Evolutionary conservation across 1,140 invertebrate genomes (phyloP), one percentile per base, ranked within the genome.

Genomic region (Heliconius himera): DNA sequence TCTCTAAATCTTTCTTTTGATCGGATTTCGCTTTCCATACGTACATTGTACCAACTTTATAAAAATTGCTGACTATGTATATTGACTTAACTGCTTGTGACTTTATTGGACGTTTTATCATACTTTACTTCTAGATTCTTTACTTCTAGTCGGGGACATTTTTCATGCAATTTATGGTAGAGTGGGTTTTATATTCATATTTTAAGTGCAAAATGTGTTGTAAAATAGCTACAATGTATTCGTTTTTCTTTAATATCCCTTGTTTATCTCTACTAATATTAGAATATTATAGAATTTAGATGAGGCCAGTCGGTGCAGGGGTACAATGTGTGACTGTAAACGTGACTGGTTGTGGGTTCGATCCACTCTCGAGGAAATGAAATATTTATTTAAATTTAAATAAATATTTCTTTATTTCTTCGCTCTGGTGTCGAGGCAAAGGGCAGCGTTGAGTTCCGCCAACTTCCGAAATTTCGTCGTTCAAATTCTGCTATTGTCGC

Each of bases 41-140:
- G 3, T 18, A 66, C 26, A 29, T 66, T 66, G 9, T 66, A n/a
- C 26, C 0, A 16, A 29, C 26, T 66, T 66, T 0, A 2, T n/a
- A 66, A 26, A 66, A 66, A 66, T 66, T 66, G 26, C 26, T 13
- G 60, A 66, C 60, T 66, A 74, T 26, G 73, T 76, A 76, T 76
- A 70, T 70, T 76, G 74, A 70, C 22, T 26, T 76, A 76, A 70
- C 54, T 76, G 74, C 74, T 76, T 49, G 41, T 49, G 73, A 49
- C 73, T 74, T 54, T 49, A 74, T 29, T 51, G 73, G 41, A 51
- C 46, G 73, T 74, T 76, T 66, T 66, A 66, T 66, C 22, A 66
- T 66, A 66, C 60, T 66, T 66, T 16, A 66, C 60, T 66, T 29
- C 60, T 4, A 66, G 26, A 66, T 66, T 2, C 29, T 33, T 33